phyloP scores from a whole-genome alignment of 2,113 vertebrate genomes.

The Lepidothrix coronata region DNA sequence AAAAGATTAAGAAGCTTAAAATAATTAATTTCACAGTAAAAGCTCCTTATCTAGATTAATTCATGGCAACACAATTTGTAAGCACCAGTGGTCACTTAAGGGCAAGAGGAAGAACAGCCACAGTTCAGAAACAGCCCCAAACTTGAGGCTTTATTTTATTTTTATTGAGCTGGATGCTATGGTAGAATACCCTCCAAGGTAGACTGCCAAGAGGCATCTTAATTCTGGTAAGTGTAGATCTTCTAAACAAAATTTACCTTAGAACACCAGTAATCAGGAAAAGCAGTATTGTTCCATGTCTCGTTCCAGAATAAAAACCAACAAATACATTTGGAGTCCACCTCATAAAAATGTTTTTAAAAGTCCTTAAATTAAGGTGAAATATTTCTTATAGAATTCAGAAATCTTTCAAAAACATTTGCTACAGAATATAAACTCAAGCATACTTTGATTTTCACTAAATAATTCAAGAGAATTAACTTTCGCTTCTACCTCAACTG shows the following conservation, averaged over 20 bases:
- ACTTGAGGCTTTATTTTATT: neutral
- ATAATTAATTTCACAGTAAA: conserved; percentile 1
- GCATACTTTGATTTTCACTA: neutral
- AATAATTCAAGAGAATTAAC: neutral
- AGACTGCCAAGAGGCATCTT: neutral
- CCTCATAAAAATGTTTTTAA: neutral
- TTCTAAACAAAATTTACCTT: neutral
- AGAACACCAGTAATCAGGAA: neutral
- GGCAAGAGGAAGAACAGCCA: neutral
- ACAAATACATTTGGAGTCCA: neutral
- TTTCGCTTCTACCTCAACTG: neutral
- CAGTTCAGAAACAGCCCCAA: neutral
- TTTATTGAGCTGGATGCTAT: neutral
- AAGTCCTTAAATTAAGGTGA: neutral
- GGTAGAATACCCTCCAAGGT: neutral
- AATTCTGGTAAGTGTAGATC: neutral
- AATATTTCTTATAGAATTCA: neutral
- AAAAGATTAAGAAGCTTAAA: conserved; percentile 4
- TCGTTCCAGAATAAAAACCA: neutral
- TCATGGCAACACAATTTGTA: neutral
- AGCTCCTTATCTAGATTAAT: neutral
- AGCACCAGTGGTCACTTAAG: neutral
- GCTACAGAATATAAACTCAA: neutral
- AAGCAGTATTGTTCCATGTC: neutral
- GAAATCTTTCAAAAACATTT: neutral